These are phyloP conservation scores for Sparus aurata DNA, from an alignment of 2,797 vertebrate species.

Conservation along the genomic window DNA sequence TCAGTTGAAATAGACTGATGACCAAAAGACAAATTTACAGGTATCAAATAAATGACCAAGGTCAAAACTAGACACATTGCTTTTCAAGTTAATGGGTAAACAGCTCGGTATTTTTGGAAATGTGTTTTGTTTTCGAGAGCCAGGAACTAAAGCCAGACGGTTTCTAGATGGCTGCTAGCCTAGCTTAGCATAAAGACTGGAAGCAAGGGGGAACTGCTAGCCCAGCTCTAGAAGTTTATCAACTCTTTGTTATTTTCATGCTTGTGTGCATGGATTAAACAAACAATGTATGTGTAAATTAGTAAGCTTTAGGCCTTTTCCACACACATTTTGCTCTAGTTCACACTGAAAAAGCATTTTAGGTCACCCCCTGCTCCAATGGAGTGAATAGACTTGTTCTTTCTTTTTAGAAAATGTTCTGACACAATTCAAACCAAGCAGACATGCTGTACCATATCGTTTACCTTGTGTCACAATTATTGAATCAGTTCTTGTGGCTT, in stretches of 20 bases:
- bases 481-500: constrained; percentile 4
- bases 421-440: constrained; percentile 5
- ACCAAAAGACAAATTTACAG: neutral
- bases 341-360: no score
- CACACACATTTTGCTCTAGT: neutral
- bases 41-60: neutral
- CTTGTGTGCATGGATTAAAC: neutral
- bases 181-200: neutral
- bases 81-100: neutral
- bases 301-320: neutral
- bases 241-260: neutral
- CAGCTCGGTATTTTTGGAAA: neutral
- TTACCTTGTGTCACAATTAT: constrained; percentile 6
- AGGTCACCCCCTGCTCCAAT: neutral
- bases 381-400: neutral
- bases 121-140: no score
- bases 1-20: neutral
- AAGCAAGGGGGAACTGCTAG: neutral
- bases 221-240: neutral
- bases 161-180: no score
- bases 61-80: neutral
- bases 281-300: neutral
- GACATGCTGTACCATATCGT: neutral
- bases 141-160: no score
- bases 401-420: neutral